Evolutionary conservation across 2,113 vertebrate species (phyloP).

Genomic region (Panurus biarmicus): DNA sequence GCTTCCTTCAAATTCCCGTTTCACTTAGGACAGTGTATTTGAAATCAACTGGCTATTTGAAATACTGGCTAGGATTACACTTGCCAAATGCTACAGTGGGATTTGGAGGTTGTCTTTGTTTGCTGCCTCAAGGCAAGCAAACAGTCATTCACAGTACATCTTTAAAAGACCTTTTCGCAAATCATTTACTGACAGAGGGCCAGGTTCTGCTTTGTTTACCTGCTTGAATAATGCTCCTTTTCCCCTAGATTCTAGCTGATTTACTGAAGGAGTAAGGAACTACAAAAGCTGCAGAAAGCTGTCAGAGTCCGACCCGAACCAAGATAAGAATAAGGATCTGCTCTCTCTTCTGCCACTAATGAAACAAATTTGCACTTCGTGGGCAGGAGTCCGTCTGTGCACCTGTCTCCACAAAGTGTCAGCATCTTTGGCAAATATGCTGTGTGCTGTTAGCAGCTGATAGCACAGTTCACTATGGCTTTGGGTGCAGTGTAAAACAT

Average conservation of each 20-base stretch:
- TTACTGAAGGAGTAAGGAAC: not conserved
- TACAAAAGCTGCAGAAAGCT: not conserved
- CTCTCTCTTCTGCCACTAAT: not conserved
- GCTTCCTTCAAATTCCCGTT: slow-evolving; percentile 40
- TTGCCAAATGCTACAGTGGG: not conserved
- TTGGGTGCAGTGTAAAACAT: not conserved
- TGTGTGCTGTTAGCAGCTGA: not conserved
- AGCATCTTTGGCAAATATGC: not conserved
- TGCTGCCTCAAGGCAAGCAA: slow-evolving; percentile 10
- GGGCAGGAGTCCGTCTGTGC: not conserved
- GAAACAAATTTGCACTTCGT: not conserved
- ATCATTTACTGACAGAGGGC: not conserved
- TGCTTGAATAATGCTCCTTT: not conserved
- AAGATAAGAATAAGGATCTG: not conserved
- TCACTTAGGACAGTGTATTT: not conserved
- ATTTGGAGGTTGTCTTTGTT: slow-evolving; percentile 22
- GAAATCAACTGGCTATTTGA: not conserved
- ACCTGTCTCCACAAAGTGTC: not conserved
- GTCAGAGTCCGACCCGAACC: not conserved
- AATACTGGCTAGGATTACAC: not conserved
- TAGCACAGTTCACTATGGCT: not conserved
- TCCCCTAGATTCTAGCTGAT: not conserved
- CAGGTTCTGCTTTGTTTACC: slow-evolving; percentile 17
- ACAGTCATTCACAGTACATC: not conserved
- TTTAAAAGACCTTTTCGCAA: slow-evolving; percentile 12